Evolutionary conservation across 2,113 vertebrate genomes (phyloP), one percentile per base, ranked within the genome.

Genomic region (Sula dactylatra): DNA sequence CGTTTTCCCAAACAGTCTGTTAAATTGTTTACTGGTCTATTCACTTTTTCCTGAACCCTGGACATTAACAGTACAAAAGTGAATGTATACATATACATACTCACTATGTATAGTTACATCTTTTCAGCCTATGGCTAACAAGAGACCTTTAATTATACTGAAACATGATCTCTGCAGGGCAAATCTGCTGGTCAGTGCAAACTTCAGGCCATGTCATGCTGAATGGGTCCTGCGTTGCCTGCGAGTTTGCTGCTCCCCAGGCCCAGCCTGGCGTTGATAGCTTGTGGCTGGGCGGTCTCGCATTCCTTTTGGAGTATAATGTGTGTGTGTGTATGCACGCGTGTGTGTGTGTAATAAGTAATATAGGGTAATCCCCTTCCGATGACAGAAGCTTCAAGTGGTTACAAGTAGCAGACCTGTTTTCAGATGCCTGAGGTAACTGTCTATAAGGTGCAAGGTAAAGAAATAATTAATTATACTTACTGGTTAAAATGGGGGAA

Each of bases 331-430:
- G 67, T 88, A 81, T 0, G 64, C 84, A 72, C 13, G 36, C 7
- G 84, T 16, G 31, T 5, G 67, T 74, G 55, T 74, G 55, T 73
- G 54, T 6, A 92, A 82, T 95, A 67, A 82, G 62, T 64, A 96
- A 94, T 77, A 83, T 11, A 83, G 64, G 72, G 89, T 96, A 97
- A 97, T 95, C 93, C 93, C 82, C 80, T 88, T 79, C 94, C 4
- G 97, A 96, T 96, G 97, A 98, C 92, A 97, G 82, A 94, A 95
- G 90, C 97, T 97, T 98, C 98, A 97, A 98, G 97, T 97, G 93
- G 94, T 98, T 97, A 96, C 96, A 95, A 97, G 97, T 90, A 97
- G 72, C 79, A 96, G 87, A 82, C 82, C 90, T 91, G 80, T 65
- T 88, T 90, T 96, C 50, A 70, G 84, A 74, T 93, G 66, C 87